Conservation (phyloP, 2,113 vertebrate genomes). For the Pterocles gutturalis region DNA sequence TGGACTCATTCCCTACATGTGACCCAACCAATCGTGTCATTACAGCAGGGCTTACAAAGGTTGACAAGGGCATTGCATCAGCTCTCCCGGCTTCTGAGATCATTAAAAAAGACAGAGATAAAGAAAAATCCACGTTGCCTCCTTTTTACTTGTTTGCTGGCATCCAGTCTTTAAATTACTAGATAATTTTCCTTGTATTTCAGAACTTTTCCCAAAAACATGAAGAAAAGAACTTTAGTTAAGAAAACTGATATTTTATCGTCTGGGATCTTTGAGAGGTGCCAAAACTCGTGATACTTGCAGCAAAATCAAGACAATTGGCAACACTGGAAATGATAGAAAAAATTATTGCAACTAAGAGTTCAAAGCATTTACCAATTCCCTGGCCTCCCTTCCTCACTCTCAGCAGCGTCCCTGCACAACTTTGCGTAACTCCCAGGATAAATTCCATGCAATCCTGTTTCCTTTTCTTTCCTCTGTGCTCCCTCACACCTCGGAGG, state of each 20-base stretch:
- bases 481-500: rapidly evolving
- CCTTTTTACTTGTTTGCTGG: neutral
- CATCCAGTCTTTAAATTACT: neutral
- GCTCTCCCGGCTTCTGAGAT: neutral
- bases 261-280: neutral
- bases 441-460: neutral
- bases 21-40: neutral
- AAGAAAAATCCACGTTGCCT: neutral
- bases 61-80: neutral
- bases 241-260: neutral
- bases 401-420: neutral
- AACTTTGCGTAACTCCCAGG: neutral
- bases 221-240: neutral
- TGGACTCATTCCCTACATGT: neutral
- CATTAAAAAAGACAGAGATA: neutral
- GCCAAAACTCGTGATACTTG: neutral
- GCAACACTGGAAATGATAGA: neutral
- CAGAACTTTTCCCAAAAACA: neutral
- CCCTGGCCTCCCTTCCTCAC: neutral
- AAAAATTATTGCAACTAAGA: neutral
- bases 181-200: neutral
- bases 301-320: neutral
- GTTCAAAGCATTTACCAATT: neutral
- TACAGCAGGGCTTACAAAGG: neutral
- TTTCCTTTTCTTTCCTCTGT: neutral